A percentile compares a stretch with the other conserved stretches of the same genome.
Evolutionary conservation across 2,797 vertebrate species (phyloP).

Genomic region (Aythya fuligula): DNA sequence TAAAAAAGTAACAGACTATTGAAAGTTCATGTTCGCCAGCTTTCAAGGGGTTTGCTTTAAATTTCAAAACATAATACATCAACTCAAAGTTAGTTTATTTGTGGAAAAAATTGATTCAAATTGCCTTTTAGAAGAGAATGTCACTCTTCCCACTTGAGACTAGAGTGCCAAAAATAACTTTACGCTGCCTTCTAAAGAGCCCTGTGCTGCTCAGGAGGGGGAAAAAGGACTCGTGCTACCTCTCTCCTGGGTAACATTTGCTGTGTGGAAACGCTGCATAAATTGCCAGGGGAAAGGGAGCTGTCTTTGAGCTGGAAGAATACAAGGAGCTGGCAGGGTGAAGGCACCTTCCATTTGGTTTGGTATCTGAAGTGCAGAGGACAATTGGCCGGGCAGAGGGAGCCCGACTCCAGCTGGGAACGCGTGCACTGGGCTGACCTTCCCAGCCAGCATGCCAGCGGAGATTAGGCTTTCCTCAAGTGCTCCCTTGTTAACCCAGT

Average conservation of each 20-base stretch:
- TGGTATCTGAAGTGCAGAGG: constrained; percentile 72
- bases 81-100: background rate
- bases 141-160: background rate
- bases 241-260: background rate
- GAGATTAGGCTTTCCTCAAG: constrained; percentile 78
- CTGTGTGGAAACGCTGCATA: constrained; percentile 10
- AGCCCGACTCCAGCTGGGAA: constrained; percentile 81
- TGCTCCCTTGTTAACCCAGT: constrained; percentile 75
- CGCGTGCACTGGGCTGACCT: constrained; percentile 78
- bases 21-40: background rate
- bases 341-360: constrained; percentile 64
- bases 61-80: background rate
- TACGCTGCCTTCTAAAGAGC: background rate
- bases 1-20: background rate
- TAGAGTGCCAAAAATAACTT: constrained; percentile 8
- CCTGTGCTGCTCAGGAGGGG: background rate
- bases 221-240: background rate
- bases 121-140: background rate
- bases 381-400: constrained; percentile 75
- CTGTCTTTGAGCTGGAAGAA: constrained; percentile 31
- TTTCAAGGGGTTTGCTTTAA: background rate
- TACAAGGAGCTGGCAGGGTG: constrained; percentile 36
- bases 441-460: constrained; percentile 71
- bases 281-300: constrained; percentile 25
- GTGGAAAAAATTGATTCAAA: background rate